Evolutionary conservation across 2,113 vertebrate species (phyloP), one percentile per base, ranked within the genome.

Genomic region (Microtus oregoni): DNA sequence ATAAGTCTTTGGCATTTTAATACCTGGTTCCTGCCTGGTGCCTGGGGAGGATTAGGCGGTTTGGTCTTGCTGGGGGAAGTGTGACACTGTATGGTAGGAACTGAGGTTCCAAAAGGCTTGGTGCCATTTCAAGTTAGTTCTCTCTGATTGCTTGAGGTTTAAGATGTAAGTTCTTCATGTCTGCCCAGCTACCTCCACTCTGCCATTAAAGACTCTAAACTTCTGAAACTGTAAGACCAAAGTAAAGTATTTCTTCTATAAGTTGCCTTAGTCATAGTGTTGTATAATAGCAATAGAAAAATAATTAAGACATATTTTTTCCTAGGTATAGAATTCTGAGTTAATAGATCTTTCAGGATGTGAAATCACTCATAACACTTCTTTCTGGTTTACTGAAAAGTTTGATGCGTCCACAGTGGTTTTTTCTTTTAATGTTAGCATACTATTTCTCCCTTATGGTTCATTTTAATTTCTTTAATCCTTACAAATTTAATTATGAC

Each of bases 401-500:
- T 14, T 13, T 10, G 67, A 32, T 68, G 30, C 30, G 5, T 68
- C 67, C 13, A 68, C 30, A 68, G 67, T 67, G 30, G 30, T 32
- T 68, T 81, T 77, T 30, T 17, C 38, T 61, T 8, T 41, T 68
- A n/a, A 3, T 9, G 8, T 85, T 77, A 15, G 35, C 20, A 47
- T 35, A 28, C 3, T 41, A 41, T 32, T 77, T 38, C 19, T 35
- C 24, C 17, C 5, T 15, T 17, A 11, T 68, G 17, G 17, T 26
- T 44, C 32, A 24, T 78, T 86, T 89, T 35, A 41, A 65, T 91
- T 81, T 77, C 5, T 76, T 82, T 81, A 50, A 26, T 82, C 87
- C 91, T 91, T 41, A 91, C 47, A 75, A 92, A 70, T 77, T 41
- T 94, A 76, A 68, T 68, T 50, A 50, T 83, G 35, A 68, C 76